Conservation (phyloP, 2,113 vertebrate species). For the Microtus oregoni region DNA sequence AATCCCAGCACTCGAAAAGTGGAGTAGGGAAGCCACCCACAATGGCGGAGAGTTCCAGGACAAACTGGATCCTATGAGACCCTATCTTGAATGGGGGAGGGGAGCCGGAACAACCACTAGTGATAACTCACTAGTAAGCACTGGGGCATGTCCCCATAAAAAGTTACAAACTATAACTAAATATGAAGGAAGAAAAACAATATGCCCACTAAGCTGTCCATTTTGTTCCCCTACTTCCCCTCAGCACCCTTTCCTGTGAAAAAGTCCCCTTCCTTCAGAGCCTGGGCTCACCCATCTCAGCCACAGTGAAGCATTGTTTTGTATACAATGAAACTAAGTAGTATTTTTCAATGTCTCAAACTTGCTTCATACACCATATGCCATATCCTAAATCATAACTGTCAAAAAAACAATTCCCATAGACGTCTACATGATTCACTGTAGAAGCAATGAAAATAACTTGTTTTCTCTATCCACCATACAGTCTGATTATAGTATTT, state of each 20-base stretch:
- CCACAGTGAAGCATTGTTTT: neutral
- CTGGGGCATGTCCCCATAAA: neutral
- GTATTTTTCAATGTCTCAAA: neutral
- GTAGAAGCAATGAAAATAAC: neutral
- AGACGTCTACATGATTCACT: neutral
- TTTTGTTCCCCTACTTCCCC: neutral
- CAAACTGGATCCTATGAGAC: neutral
- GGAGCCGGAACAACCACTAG: neutral
- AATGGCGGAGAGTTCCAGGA: neutral
- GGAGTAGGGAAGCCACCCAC: too few species aligned
- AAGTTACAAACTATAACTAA: neutral
- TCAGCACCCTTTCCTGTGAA: neutral
- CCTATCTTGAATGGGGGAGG: neutral
- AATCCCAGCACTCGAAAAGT: neutral
- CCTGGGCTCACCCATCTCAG: neutral
- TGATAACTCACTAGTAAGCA: neutral
- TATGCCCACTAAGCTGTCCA: neutral
- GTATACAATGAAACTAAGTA: neutral
- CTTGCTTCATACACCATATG: neutral
- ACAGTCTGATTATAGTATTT: neutral
- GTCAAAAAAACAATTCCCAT: conserved; percentile 36
- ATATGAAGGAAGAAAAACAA: neutral
- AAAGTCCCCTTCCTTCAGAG: neutral
- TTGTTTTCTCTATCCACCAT: neutral
- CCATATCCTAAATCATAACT: neutral